Evolutionary conservation across 2,888 invertebrate genomes (phyloP), one percentile per base, ranked within the genome.

Genomic region (Leptodirus hochenwartii): DNA sequence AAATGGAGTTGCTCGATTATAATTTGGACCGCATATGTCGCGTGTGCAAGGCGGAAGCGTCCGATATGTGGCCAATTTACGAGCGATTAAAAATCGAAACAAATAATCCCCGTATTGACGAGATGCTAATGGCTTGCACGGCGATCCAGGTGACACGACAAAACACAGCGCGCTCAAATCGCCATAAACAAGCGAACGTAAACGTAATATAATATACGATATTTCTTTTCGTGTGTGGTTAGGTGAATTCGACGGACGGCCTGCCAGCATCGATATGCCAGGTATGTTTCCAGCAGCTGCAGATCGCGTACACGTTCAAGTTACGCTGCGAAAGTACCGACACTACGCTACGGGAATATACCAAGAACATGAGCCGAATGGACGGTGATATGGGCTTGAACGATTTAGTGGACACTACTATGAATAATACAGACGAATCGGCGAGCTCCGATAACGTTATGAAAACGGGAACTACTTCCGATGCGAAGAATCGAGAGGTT

Each of bases 81-180:
- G 46, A 48, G 33, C 45, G 40, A 29, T 41, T 39, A 33, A 47
- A 49, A 43, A 43, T 43, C 35, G 38, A 40, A 27, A 43, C 41
- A 35, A 47, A 49, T 34, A 44, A 47, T 48, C 50, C 53, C 51
- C 55, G 53, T 45, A 49, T 56, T 47, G 54, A 55, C 51, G 55
- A 56, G 51, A 57, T 58, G 57, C 53, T 58, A 51, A 56, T 56
- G 54, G 54, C 55, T 43, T 56, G 55, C 46, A 45, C 54, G 35
- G 46, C 54, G 38, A 44, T 58, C 35, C 48, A 54, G 50, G 56
- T 57, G 54, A 49, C 16, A 20, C 43, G 41, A 42, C 35, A n/a
- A 29, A 29, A 12, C 13, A 9, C 28, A 15, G 22, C 10, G 12
- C n/a, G 4, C 6, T 10, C 22, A 8, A 25, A 5, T 26, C 29